These are phyloP conservation scores for Platygyra sinensis DNA, from an alignment of 64 coral and sea anemone genomes.

Conservation along the genomic window DNA sequence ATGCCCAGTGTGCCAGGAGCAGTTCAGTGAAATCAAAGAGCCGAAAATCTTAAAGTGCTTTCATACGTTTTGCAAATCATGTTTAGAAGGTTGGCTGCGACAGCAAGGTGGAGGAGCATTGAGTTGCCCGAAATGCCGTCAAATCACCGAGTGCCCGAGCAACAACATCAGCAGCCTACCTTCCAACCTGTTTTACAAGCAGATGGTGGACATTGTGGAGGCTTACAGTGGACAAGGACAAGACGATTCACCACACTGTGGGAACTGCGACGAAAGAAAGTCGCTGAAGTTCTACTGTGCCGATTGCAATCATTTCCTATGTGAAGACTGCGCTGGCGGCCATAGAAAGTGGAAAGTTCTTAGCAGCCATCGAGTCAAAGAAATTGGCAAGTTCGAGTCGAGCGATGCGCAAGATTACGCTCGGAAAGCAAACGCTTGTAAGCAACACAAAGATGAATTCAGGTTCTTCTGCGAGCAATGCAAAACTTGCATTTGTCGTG, in stretches of 20 bases:
- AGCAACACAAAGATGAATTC: background rate
- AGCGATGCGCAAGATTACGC: slow-evolving; percentile 8
- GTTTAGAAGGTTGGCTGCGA: background rate
- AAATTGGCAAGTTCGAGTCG: background rate
- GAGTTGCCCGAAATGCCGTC: background rate
- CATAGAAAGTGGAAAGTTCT: background rate
- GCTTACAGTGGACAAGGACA: slow-evolving; percentile 50
- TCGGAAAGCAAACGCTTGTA: background rate
- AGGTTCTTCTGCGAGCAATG: background rate
- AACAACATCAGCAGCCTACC: slow-evolving; percentile 52
- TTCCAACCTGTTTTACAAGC: slow-evolving; percentile 38
- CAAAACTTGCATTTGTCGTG: slow-evolving; percentile 23
- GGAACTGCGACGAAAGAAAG: background rate
- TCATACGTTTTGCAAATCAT: background rate
- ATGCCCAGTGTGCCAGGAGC: background rate
- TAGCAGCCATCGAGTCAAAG: background rate
- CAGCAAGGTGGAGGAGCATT: background rate
- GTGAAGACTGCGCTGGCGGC: background rate
- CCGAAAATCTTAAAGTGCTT: background rate
- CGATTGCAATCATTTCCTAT: slow-evolving; percentile 2
- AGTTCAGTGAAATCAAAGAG: background rate
- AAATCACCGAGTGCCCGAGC: background rate
- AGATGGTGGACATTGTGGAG: slow-evolving; percentile 55
- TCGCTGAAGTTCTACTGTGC: background rate
- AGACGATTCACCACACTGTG: background rate